Conservation (phyloP, 2,113 vertebrate species). For the Trachemys scripta region DNA sequence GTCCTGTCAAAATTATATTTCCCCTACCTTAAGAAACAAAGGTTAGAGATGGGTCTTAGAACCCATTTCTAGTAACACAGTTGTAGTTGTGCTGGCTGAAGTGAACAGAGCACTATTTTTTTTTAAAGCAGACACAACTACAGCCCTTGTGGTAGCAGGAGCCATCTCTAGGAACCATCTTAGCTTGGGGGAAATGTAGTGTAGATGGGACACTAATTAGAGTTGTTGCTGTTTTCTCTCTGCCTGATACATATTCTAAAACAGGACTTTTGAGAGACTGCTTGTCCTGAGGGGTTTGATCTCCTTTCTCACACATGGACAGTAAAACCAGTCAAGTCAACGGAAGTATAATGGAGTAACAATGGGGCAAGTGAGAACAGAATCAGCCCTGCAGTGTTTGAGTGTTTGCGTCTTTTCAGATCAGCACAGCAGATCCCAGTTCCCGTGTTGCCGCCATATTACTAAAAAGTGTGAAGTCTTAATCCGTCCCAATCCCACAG, state of each 20-base stretch:
- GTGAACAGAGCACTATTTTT: not conserved
- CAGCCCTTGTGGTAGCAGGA: not conserved
- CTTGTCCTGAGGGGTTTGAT: not conserved
- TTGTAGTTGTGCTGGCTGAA: not conserved
- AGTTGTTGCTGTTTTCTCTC: not conserved
- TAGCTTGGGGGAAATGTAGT: not conserved
- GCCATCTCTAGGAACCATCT: not conserved
- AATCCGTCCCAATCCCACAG: not conserved
- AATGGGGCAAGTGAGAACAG: not conserved
- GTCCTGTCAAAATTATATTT: not conserved
- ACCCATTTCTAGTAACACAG: rapidly evolving
- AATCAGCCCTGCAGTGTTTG: not conserved
- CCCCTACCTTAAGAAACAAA: not conserved
- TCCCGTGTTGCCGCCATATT: not conserved
- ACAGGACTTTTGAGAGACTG: not conserved
- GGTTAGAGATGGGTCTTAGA: not conserved
- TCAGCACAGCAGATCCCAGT: not conserved
- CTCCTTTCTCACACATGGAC: not conserved
- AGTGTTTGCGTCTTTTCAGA: not conserved
- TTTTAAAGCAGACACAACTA: not conserved
- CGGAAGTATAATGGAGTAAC: not conserved
- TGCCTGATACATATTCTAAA: not conserved
- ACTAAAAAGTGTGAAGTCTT: not conserved
- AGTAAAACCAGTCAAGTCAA: not conserved
- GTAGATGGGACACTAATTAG: rapidly evolving